Conservation (phyloP, 1,140 invertebrate species). For the Drosophila elegans region DNA sequence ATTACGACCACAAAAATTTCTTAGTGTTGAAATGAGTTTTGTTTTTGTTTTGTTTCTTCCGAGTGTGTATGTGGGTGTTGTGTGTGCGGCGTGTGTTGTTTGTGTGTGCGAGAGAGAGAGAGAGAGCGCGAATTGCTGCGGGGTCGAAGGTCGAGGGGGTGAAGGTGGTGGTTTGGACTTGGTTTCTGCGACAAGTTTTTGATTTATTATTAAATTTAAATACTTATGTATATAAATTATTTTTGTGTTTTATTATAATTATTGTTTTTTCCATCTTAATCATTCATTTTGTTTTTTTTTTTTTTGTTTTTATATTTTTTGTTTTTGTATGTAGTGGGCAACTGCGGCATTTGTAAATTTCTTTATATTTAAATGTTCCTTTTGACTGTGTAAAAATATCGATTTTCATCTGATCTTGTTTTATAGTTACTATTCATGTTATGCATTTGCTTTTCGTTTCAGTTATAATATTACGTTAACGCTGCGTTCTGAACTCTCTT, state of each 20-base stretch:
- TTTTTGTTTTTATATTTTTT: constrained; percentile 19
- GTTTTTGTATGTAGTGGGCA: constrained; percentile 77
- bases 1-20: constrained; percentile 81
- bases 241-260: constrained; percentile 74
- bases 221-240: constrained; percentile 83
- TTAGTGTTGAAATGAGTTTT: constrained; percentile 75
- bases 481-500: constrained; percentile 53
- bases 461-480: constrained; percentile 55
- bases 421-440: constrained; percentile 65
- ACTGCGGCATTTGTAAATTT: constrained; percentile 83
- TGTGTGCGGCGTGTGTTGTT: constrained; percentile 29
- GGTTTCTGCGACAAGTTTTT: constrained; percentile 80
- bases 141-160: constrained; percentile 37
- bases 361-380: constrained; percentile 76
- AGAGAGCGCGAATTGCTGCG: constrained; percentile 26
- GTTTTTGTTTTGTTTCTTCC: constrained; percentile 53
- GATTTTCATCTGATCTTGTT: constrained; percentile 66
- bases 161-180: constrained; percentile 18
- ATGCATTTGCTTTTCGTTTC: constrained; percentile 53
- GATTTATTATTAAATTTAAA: constrained; percentile 82
- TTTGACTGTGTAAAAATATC: constrained; percentile 82
- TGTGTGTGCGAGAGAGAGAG: constrained; percentile 26
- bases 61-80: constrained; percentile 8
- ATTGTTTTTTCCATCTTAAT: constrained; percentile 71
- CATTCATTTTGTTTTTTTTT: constrained; percentile 35